Evolutionary conservation across 2,888 invertebrate species (phyloP).

Genomic region (Eretmocerus hayati): DNA sequence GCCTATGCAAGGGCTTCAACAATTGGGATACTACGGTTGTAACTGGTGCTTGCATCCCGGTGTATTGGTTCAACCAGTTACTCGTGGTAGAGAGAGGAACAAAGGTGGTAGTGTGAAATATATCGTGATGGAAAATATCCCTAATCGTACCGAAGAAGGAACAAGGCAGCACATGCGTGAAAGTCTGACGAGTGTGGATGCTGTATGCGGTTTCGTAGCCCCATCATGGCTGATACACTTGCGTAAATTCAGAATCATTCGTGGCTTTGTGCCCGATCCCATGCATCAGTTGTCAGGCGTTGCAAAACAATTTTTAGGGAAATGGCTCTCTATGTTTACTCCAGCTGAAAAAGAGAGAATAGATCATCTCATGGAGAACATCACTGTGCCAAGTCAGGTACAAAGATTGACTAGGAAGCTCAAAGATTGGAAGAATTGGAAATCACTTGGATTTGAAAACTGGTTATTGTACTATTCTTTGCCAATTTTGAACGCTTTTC

Average conservation of each 20-base stretch:
- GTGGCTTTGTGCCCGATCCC: not conserved
- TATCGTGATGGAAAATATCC: too few species aligned
- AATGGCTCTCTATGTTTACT: not conserved
- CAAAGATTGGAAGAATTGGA: constrained; percentile 1
- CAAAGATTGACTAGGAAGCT: not conserved
- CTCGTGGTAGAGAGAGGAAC: too few species aligned
- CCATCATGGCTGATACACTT: not conserved
- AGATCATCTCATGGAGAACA: not conserved
- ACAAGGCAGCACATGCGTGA: not conserved
- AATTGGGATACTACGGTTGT: not conserved
- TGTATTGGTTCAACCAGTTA: not conserved
- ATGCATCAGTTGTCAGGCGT: not conserved
- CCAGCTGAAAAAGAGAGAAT: not conserved
- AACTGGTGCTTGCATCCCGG: constrained; percentile 1
- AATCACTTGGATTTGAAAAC: constrained; percentile 7
- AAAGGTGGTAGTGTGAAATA: too few species aligned
- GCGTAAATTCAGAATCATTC: not conserved
- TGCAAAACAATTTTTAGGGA: not conserved
- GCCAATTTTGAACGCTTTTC: not conserved
- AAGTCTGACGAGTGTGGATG: not conserved
- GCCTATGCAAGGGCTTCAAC: not conserved
- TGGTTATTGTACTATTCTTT: constrained; percentile 11
- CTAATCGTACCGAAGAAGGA: not conserved
- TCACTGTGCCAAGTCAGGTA: not conserved
- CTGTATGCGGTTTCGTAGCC: not conserved